Conservation (phyloP, 2,113 vertebrate species). For the Lagopus muta region DNA sequence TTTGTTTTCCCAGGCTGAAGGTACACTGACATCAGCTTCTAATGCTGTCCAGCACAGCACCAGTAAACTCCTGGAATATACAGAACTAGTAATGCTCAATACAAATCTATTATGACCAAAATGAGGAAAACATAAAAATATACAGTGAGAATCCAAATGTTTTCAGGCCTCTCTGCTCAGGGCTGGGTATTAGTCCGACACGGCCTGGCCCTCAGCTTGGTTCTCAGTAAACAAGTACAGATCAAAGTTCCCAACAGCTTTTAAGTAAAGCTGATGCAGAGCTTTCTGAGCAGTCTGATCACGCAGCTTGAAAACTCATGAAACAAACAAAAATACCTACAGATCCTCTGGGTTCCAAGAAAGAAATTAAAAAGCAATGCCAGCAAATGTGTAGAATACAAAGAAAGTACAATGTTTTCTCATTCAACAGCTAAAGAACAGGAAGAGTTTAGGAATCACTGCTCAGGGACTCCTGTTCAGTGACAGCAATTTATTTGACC, state of each 20-base stretch:
- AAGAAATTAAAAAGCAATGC: slow-evolving; percentile 14
- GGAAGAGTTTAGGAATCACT: slow-evolving; percentile 49
- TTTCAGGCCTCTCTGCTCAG: background rate
- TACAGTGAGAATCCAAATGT: background rate
- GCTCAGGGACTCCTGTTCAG: slow-evolving; percentile 48
- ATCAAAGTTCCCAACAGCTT: background rate
- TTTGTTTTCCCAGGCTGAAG: background rate
- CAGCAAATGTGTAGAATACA: slow-evolving; percentile 12
- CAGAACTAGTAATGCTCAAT: background rate
- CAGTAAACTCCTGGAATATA: background rate
- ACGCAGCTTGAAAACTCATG: background rate
- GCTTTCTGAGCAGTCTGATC: background rate
- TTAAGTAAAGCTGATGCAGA: background rate
- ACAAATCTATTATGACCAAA: background rate
- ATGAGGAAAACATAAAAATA: background rate
- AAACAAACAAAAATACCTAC: slow-evolving; percentile 4
- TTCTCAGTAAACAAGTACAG: background rate
- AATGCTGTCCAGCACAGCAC: background rate
- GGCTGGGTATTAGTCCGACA: background rate
- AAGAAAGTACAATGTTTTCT: slow-evolving; percentile 45
- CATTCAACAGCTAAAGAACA: slow-evolving; percentile 37
- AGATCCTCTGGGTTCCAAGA: background rate
- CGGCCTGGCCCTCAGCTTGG: background rate
- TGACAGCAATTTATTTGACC: slow-evolving; percentile 68
- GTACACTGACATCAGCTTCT: rapidly evolving